These are phyloP conservation scores for Brienomyrus longianalis DNA, from an alignment of 2,113 vertebrate genomes.

Conservation along the genomic window DNA sequence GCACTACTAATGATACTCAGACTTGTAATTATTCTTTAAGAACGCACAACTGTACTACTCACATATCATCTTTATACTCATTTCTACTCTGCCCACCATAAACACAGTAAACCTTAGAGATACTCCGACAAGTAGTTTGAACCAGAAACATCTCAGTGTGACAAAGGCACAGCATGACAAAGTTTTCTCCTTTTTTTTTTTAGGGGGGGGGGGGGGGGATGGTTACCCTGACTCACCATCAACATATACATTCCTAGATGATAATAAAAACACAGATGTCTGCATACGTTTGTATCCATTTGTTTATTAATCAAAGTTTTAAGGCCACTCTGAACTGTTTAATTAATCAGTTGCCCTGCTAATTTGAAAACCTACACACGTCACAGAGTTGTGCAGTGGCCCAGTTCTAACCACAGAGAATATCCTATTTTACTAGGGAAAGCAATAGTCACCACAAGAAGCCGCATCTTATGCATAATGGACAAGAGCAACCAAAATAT, in stretches of 20 bases:
- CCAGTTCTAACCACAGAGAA: constrained; percentile 2
- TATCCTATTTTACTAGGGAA: not conserved
- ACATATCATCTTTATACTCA: too few relatives aligned
- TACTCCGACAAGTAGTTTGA: not conserved
- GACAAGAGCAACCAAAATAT: not conserved
- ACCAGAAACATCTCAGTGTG: not conserved
- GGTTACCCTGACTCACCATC: not conserved
- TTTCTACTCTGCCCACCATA: not conserved
- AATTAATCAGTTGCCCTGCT: constrained; percentile 14
- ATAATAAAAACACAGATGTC: not conserved
- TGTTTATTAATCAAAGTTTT: constrained; percentile 55
- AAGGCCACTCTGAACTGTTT: constrained; percentile 62
- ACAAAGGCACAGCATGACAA: not conserved
- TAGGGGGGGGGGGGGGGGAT: not conserved
- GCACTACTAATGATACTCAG: not conserved
- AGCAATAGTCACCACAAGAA: constrained; percentile 4
- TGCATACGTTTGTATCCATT: constrained; percentile 25
- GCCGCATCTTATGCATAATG: not conserved
- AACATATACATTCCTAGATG: not conserved
- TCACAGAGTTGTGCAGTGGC: not conserved
- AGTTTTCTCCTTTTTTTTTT: not conserved
- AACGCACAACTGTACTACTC: too few relatives aligned
- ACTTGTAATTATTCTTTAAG: too few relatives aligned
- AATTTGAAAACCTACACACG: not conserved
- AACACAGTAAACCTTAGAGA: not conserved